A percentile compares a stretch with the other conserved stretches of the same genome.
Conservation (phyloP, 2,888 invertebrate genomes). For the Tetrapedia diversipes region DNA sequence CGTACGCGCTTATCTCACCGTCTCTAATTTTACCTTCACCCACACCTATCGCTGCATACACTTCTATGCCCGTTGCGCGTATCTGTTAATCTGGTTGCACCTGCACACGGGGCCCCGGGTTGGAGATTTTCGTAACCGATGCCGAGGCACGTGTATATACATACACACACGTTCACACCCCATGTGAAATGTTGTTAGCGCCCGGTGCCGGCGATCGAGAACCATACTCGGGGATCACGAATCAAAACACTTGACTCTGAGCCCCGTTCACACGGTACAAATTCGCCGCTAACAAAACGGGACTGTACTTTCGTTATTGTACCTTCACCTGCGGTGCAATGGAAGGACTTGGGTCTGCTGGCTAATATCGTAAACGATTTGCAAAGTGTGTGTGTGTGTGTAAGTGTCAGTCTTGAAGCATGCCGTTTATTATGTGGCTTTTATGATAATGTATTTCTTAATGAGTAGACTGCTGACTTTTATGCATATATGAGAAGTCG, state of each 20-base stretch:
- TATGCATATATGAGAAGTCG: too few relatives aligned
- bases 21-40: constrained; percentile 58
- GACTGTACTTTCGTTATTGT: constrained; percentile 76
- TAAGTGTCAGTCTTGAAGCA: constrained; percentile 13
- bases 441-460: neutral
- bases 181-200: constrained; percentile 45
- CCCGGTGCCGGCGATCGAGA: constrained; percentile 13
- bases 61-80: neutral
- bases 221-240: constrained; percentile 21
- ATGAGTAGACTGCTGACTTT: too few relatives aligned
- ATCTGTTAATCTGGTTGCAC: constrained; percentile 56
- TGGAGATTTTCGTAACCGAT: constrained; percentile 58
- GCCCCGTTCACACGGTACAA: constrained; percentile 71
- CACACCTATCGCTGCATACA: neutral
- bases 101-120: constrained; percentile 30
- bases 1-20: constrained; percentile 37
- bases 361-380: constrained; percentile 36
- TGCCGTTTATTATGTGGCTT: neutral
- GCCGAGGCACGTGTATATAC: constrained; percentile 4
- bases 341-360: constrained; percentile 36
- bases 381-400: neutral
- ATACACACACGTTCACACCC: constrained; percentile 43
- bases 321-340: constrained; percentile 74
- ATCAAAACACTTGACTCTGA: constrained; percentile 41
- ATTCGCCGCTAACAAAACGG: constrained; percentile 75